Conservation (phyloP, 2,797 vertebrate species). For the Clarias fuscus region DNA sequence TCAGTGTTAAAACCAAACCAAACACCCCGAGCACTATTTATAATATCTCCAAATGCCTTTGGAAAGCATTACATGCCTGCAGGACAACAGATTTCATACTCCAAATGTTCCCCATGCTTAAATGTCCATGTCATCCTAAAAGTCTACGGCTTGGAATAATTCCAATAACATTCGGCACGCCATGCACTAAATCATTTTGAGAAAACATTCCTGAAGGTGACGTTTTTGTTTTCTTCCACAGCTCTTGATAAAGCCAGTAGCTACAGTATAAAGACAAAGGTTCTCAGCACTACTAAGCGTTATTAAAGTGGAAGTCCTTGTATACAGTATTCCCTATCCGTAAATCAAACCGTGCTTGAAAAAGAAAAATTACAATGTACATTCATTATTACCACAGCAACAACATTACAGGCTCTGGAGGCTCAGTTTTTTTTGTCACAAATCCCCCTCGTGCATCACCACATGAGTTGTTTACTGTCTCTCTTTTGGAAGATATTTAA, state of each 20-base stretch:
- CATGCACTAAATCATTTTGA: conserved; percentile 8
- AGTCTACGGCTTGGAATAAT: conserved; percentile 27
- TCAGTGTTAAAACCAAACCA: conserved; percentile 14
- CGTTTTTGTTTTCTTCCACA: conserved; percentile 1
- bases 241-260: background rate
- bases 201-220: conserved; percentile 10
- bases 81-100: conserved; percentile 26
- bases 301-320: background rate
- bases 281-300: background rate
- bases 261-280: background rate
- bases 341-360: background rate
- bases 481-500: background rate
- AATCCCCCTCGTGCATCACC: background rate
- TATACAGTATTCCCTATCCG: background rate
- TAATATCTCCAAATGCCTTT: background rate
- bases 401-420: background rate
- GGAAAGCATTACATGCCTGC: conserved; percentile 1
- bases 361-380: no score
- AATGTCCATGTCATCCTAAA: conserved; percentile 21
- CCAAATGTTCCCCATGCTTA: conserved; percentile 1
- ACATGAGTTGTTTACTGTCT: background rate
- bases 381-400: background rate
- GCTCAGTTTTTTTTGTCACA: background rate
- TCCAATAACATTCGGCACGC: conserved; percentile 16
- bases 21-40: background rate